Conservation (phyloP, 2,113 vertebrate species). For the Entomyzon cyanotis region DNA sequence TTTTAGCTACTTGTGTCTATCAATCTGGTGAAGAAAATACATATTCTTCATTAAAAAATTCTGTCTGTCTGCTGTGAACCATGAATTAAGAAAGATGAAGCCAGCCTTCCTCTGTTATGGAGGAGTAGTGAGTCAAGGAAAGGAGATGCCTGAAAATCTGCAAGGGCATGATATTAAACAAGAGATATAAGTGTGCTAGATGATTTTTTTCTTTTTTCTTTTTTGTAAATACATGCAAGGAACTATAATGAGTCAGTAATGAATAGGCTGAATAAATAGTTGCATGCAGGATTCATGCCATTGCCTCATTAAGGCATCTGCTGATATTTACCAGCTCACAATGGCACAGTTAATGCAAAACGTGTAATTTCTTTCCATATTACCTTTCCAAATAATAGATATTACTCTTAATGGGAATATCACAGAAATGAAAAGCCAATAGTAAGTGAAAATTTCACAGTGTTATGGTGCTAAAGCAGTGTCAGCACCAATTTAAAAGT, state of each 20-base stretch:
- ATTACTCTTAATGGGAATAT: slow-evolving; percentile 51
- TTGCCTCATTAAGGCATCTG: slow-evolving; percentile 61
- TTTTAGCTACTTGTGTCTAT: neutral
- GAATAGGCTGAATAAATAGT: neutral
- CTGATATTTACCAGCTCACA: slow-evolving; percentile 37
- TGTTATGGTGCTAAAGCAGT: slow-evolving; percentile 45
- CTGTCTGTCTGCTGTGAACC: neutral
- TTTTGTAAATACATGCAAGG: neutral
- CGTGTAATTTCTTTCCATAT: slow-evolving; percentile 62
- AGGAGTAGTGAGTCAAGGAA: neutral
- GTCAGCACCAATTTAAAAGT: slow-evolving; percentile 61
- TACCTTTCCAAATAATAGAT: slow-evolving; percentile 55
- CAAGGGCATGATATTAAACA: neutral
- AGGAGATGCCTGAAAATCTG: neutral
- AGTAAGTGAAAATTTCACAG: slow-evolving; percentile 58
- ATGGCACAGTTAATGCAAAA: slow-evolving; percentile 54
- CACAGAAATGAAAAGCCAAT: slow-evolving; percentile 56
- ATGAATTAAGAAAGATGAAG: neutral
- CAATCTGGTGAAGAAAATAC: neutral
- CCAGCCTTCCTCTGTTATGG: neutral
- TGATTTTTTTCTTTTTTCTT: neutral
- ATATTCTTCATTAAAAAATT: neutral
- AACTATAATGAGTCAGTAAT: neutral
- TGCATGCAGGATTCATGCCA: neutral
- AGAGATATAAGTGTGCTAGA: neutral